Evolutionary conservation across 2,797 vertebrate genomes (phyloP).

Genomic region (Triplophysa bombifrons): DNA sequence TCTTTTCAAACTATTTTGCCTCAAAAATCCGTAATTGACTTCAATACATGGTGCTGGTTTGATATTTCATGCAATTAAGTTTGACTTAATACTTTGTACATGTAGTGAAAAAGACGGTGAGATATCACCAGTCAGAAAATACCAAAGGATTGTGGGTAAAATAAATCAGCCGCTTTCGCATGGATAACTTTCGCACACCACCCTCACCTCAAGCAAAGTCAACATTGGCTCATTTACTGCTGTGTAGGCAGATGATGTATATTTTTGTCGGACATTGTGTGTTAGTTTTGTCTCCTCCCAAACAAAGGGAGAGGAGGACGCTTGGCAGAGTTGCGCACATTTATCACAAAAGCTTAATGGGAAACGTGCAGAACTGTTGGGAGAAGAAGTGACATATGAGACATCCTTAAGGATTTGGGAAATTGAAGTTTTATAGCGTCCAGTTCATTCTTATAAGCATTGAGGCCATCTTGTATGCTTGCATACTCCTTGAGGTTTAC

Average conservation of each 20-base stretch:
- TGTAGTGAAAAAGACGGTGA: not conserved
- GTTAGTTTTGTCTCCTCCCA: conserved; percentile 38
- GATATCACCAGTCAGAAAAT: not conserved
- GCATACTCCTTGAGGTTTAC: not conserved
- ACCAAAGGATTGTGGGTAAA: conserved; percentile 4
- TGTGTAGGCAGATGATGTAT: not conserved
- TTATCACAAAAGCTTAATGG: conserved; percentile 1
- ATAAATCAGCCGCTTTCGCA: not conserved
- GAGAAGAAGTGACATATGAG: conserved; percentile 28
- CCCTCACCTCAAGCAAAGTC: not conserved
- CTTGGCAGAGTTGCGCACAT: not conserved
- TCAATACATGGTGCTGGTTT: too few relatives aligned
- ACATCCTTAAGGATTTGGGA: not conserved
- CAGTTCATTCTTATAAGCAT: not conserved
- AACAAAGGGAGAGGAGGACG: conserved; percentile 13
- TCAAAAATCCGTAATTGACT: not conserved
- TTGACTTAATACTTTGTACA: not conserved
- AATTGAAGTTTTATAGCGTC: not conserved
- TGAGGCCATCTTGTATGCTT: not conserved
- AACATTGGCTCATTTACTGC: not conserved
- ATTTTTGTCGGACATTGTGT: not conserved
- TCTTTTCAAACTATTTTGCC: too few relatives aligned
- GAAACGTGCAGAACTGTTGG: not conserved
- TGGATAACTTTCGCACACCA: not conserved
- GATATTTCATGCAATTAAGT: too few relatives aligned